Evolutionary conservation across 2,113 vertebrate species (phyloP).

Genomic region (Chaenocephalus aceratus): DNA sequence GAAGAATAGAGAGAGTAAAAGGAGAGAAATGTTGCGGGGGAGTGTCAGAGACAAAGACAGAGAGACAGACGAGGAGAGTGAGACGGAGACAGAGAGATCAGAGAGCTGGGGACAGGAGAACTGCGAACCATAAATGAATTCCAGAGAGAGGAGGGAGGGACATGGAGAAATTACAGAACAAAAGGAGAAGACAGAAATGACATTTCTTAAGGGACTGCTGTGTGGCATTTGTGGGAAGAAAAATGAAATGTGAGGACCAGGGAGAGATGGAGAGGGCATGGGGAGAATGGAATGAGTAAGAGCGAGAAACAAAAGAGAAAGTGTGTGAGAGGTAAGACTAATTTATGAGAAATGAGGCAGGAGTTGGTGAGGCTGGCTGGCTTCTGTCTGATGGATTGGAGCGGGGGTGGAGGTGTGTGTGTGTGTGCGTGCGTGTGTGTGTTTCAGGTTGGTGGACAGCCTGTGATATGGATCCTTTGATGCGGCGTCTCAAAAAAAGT

Average conservation of each 20-base stretch:
- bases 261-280: slow-evolving; percentile 80
- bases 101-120: slow-evolving; percentile 71
- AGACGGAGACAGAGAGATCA: slow-evolving; percentile 70
- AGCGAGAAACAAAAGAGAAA: slow-evolving; percentile 78
- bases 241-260: slow-evolving; percentile 82
- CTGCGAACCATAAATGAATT: slow-evolving; percentile 74
- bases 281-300: slow-evolving; percentile 79
- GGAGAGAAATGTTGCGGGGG: slow-evolving; percentile 34
- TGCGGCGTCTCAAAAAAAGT: slow-evolving; percentile 66
- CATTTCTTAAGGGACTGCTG: slow-evolving; percentile 82
- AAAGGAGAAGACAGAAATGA: slow-evolving; percentile 82
- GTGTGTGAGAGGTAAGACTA: slow-evolving; percentile 79
- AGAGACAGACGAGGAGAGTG: slow-evolving; percentile 63
- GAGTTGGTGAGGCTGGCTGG: slow-evolving; percentile 68
- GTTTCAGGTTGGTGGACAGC: slow-evolving; percentile 62
- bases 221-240: slow-evolving; percentile 81
- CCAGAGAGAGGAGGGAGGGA: slow-evolving; percentile 74
- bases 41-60: slow-evolving; percentile 66
- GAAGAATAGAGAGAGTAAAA: neutral
- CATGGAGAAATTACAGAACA: slow-evolving; percentile 81
- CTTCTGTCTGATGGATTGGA: slow-evolving; percentile 75
- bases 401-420: slow-evolving; percentile 44
- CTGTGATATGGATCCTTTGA: slow-evolving; percentile 74
- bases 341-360: slow-evolving; percentile 80
- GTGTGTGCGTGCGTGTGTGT: slow-evolving; percentile 44